phyloP scores from a whole-genome alignment of 2,797 vertebrate species.

The Monodelphis domestica region DNA sequence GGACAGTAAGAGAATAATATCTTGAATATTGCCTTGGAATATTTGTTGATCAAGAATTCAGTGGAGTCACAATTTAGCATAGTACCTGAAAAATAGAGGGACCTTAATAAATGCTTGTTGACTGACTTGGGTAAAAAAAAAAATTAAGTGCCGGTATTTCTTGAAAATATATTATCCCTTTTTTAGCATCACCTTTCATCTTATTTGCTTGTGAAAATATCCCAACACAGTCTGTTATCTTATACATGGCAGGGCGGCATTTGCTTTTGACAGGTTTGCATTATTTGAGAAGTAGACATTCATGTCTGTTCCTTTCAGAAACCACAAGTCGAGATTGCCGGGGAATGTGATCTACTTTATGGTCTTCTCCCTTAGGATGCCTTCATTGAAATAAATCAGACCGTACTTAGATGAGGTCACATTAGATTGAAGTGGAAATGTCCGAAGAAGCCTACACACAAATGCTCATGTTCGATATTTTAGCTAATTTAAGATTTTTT shows the following conservation, averaged over 20 bases:
- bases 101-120: neutral
- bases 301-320: slow-evolving; percentile 65
- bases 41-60: neutral
- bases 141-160: slow-evolving; percentile 4
- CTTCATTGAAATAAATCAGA: slow-evolving; percentile 50
- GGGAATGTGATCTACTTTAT: slow-evolving; percentile 74
- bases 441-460: slow-evolving; percentile 27
- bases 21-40: neutral
- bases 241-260: slow-evolving; percentile 29
- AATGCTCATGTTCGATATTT: neutral
- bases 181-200: slow-evolving; percentile 47
- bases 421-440: slow-evolving; percentile 60
- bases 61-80: neutral
- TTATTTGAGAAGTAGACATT: slow-evolving; percentile 40
- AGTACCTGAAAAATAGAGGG: neutral
- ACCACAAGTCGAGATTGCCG: slow-evolving; percentile 60
- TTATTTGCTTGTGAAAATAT: slow-evolving; percentile 56
- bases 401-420: slow-evolving; percentile 66
- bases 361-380: slow-evolving; percentile 59
- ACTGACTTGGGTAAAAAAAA: neutral
- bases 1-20: neutral
- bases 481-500: slow-evolving; percentile 18
- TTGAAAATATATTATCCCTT: neutral
- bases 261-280: slow-evolving; percentile 56
- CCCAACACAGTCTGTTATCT: slow-evolving; percentile 16